Evolutionary conservation across 2,797 vertebrate genomes (phyloP).

Genomic region (Falco concolor): DNA sequence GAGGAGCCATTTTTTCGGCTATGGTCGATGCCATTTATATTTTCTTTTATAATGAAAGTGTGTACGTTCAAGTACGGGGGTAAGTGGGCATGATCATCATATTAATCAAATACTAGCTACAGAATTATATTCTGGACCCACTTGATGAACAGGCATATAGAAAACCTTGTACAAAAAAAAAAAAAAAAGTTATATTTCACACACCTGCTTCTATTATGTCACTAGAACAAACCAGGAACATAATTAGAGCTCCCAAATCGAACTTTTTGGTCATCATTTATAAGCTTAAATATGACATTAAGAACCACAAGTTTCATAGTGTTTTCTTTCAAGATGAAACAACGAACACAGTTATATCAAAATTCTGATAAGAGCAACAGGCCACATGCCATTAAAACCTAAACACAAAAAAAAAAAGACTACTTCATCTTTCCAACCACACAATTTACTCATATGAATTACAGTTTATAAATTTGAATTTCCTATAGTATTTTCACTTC

Average conservation of each 20-base stretch:
- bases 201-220: slow-evolving; percentile 11
- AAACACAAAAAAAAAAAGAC: background rate
- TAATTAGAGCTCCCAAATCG: slow-evolving; percentile 8
- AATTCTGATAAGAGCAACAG: background rate
- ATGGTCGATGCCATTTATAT: background rate
- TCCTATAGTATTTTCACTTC: background rate
- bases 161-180: background rate
- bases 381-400: background rate
- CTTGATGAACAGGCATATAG: background rate
- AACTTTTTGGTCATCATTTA: background rate
- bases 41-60: background rate
- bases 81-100: background rate
- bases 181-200: background rate
- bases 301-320: background rate
- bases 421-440: background rate
- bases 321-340: background rate
- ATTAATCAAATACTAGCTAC: background rate
- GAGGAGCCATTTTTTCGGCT: background rate
- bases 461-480: background rate
- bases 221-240: slow-evolving; percentile 3
- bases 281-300: background rate
- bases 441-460: background rate
- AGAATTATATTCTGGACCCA: background rate
- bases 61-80: background rate
- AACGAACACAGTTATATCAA: background rate